Evolutionary conservation across 2,113 vertebrate species (phyloP).

Genomic region (Cyprinodon variegatus): DNA sequence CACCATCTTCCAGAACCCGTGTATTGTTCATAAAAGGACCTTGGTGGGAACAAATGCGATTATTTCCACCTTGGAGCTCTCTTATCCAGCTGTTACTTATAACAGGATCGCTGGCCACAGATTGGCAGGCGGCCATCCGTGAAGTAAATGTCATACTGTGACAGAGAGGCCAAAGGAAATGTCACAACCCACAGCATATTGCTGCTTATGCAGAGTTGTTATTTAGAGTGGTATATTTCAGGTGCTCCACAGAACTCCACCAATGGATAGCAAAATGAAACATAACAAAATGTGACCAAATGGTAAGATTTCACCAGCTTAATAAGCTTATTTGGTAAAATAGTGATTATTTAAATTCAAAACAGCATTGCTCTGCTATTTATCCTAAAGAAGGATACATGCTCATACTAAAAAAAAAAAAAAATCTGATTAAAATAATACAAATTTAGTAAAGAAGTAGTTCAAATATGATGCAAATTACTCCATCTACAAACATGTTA

Average conservation of each 20-base stretch:
- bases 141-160: conserved; percentile 66
- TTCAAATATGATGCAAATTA: neutral
- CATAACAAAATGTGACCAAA: neutral
- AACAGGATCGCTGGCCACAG: conserved; percentile 56
- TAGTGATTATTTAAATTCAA: neutral
- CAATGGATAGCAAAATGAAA: neutral
- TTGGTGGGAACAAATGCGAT: conserved; percentile 40
- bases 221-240: conserved; percentile 39
- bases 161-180: conserved; percentile 58
- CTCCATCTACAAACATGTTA: neutral
- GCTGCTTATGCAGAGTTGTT: conserved; percentile 40
- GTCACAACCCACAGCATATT: conserved; percentile 49
- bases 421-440: neutral
- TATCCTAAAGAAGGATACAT: neutral
- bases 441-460: neutral
- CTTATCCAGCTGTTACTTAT: conserved; percentile 63
- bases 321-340: neutral
- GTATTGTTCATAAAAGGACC: conserved; percentile 50
- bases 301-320: conserved; percentile 12
- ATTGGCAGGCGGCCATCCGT: conserved; percentile 32
- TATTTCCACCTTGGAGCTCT: conserved; percentile 12
- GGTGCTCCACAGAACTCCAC: conserved; percentile 7
- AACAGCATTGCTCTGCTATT: neutral
- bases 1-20: conserved; percentile 43
- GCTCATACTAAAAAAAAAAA: neutral